A percentile compares a stretch with the other conserved stretches of the same genome.
Conservation (phyloP, 2,797 vertebrate species). For the Prionace glauca region DNA sequence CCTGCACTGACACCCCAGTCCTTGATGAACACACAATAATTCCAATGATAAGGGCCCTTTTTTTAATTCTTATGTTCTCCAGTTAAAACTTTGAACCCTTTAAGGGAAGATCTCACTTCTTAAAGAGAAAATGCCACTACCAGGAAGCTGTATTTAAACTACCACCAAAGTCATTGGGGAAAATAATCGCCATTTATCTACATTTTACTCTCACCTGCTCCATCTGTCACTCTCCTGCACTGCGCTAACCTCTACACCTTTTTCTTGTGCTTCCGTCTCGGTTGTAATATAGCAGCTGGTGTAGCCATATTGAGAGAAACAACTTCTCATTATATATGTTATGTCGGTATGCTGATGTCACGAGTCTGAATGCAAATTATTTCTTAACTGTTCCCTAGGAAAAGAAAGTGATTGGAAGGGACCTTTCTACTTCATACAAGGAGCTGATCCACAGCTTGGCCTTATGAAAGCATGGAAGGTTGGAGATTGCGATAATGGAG, state of each 20-base stretch:
- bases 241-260: not conserved
- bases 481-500: slow-evolving; percentile 66
- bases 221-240: not conserved
- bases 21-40: not conserved
- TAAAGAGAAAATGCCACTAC: not conserved
- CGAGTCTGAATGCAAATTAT: not conserved
- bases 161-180: not conserved
- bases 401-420: slow-evolving; percentile 74
- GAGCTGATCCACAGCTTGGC: slow-evolving; percentile 91
- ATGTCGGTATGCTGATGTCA: not conserved
- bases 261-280: not conserved
- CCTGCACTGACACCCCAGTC: not conserved
- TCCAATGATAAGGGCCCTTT: not conserved
- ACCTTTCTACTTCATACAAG: slow-evolving; percentile 89
- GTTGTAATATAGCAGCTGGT: not conserved
- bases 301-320: not conserved
- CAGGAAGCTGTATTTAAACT: not conserved
- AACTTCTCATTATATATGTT: not conserved
- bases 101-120: not conserved
- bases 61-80: not conserved
- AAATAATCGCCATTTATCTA: not conserved
- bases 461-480: slow-evolving; percentile 87
- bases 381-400: slow-evolving; percentile 53
- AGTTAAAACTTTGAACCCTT: not conserved
- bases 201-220: not conserved